Evolutionary conservation across 2,797 vertebrate genomes (phyloP), one percentile per base, ranked within the genome.

Genomic region (Arctocebus calabarensis): DNA sequence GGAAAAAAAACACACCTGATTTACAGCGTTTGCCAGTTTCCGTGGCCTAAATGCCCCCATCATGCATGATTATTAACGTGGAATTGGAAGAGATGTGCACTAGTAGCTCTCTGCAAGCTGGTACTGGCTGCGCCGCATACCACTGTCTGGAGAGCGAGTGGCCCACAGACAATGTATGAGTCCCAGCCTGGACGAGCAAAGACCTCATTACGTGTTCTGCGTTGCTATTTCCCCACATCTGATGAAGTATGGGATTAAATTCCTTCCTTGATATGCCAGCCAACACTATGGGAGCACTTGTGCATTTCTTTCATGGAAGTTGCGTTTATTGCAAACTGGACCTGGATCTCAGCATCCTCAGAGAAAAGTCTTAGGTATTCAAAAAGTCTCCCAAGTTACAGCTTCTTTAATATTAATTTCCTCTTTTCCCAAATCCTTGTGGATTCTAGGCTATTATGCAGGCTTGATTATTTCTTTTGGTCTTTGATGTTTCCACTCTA

Each of bases 321-420:
- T 83, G 55, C 27, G 70, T 55, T 88, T 3, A 12, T 14, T 59
- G 45, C 40, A 87, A 86, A 74, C n/a, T 68, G 45, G 62, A 48
- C 45, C 84, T 86, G 83, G 43, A 71, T 55, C 43, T 94, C 81
- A 22, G 3, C 32, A 92, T 74, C 17, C 14, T 74, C 40, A 78
- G 57, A 78, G 34, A 91, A 83, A 89, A 94, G 48, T 79, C 45
- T 79, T 75, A 90, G 13, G 22, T 75, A 66, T 43, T 82, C 22
- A 66, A 74, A 95, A 70, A 78, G 55, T 22, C 40, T 27, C 62
- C 68, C 82, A 93, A 73, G 6, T 40, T 88, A 73, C 6, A 91
- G 59, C 12, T 23, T 34, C 52, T 91, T 94, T 73, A 79, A 68
- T 43, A 70, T 81, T 11, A 68, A 55, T 5, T 14, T 70, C 59